Percentiles rank a stretch among this genome's conserved stretches.
These are phyloP conservation scores for Leptinotarsa tumamoca DNA, from an alignment of 2,888 invertebrate species.

Conservation along the genomic window DNA sequence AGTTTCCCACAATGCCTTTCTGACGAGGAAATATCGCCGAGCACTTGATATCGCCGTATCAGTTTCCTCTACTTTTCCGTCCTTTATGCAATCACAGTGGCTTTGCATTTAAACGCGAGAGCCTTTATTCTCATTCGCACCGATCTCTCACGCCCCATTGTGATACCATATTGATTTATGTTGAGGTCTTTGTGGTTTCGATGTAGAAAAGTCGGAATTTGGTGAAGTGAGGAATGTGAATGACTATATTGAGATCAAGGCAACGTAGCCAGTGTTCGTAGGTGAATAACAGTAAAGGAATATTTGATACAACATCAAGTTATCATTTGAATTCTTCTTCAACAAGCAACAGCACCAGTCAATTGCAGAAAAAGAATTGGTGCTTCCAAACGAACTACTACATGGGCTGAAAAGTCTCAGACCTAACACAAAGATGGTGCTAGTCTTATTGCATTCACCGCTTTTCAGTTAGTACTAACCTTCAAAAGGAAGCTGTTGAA, in stretches of 20 bases:
- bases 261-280: no score
- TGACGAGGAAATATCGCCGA: slow-evolving; percentile 58
- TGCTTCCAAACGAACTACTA: no score
- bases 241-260: neutral
- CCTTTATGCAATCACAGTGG: slow-evolving; percentile 49
- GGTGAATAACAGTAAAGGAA: no score
- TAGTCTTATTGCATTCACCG: no score
- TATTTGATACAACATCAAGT: no score
- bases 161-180: slow-evolving; percentile 34
- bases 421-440: no score
- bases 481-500: no score
- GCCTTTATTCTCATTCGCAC: slow-evolving; percentile 46
- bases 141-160: slow-evolving; percentile 33
- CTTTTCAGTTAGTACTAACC: no score
- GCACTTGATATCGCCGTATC: slow-evolving; percentile 52
- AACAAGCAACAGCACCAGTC: no score
- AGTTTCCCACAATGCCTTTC: slow-evolving; percentile 57
- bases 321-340: no score
- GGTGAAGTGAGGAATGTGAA: neutral
- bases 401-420: no score
- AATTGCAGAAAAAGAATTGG: no score
- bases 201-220: slow-evolving; percentile 2
- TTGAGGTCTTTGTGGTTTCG: slow-evolving; percentile 23
- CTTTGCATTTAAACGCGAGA: slow-evolving; percentile 47
- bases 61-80: slow-evolving; percentile 52